Percentiles rank a stretch among this genome's conserved stretches.
Evolutionary conservation across 2,888 invertebrate species (phyloP).

Genomic region (Oligia fasciuncula): DNA sequence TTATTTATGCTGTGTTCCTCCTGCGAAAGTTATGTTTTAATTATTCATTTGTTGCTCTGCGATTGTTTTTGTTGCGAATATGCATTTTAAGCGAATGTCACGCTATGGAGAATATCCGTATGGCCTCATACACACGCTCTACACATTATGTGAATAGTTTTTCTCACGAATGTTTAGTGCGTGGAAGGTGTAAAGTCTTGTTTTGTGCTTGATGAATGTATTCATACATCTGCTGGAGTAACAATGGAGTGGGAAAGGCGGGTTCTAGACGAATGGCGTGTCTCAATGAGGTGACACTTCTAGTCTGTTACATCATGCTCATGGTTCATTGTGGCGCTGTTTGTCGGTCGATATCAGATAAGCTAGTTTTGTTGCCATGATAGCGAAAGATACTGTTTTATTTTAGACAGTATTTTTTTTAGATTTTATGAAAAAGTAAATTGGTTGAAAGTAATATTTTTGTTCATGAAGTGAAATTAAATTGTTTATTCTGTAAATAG

Average conservation of each 20-base stretch:
- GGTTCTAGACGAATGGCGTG: slow-evolving; percentile 14
- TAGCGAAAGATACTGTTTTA: slow-evolving; percentile 25
- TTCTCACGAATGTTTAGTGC: slow-evolving; percentile 43
- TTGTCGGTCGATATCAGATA: slow-evolving; percentile 42
- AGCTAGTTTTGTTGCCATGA: slow-evolving; percentile 22
- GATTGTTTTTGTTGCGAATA: slow-evolving; percentile 74
- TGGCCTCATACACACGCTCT: slow-evolving; percentile 8
- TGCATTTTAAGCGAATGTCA: slow-evolving; percentile 67
- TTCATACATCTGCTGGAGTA: slow-evolving; percentile 24
- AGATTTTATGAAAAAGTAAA: neutral
- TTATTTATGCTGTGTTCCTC: slow-evolving; percentile 57
- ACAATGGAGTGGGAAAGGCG: slow-evolving; percentile 47
- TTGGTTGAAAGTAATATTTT: neutral
- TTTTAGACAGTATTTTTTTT: neutral
- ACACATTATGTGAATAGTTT: slow-evolving; percentile 25
- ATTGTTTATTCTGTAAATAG: neutral
- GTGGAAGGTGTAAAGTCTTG: slow-evolving; percentile 37
- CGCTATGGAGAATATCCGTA: slow-evolving; percentile 27
- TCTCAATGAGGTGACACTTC: slow-evolving; percentile 17
- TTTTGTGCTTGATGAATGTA: slow-evolving; percentile 43
- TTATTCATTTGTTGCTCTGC: slow-evolving; percentile 77
- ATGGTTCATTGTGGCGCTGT: slow-evolving; percentile 25
- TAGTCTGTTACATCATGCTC: slow-evolving; percentile 29
- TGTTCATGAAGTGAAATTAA: neutral
- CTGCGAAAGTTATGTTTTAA: slow-evolving; percentile 75